Evolutionary conservation across 2,797 vertebrate species (phyloP).

Genomic region (Centroberyx gerrardi): DNA sequence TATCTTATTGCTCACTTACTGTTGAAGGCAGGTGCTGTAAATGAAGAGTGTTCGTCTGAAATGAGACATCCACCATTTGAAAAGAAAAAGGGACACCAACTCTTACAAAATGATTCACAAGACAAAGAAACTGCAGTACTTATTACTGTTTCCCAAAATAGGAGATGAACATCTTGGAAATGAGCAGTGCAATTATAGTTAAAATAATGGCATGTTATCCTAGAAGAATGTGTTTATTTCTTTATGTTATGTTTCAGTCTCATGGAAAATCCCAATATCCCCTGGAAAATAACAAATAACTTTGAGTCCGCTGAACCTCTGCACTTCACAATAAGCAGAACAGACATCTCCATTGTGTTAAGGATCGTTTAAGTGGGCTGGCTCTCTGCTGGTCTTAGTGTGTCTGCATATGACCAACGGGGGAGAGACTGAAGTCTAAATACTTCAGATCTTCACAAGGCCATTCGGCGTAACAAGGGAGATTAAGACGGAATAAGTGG

Average conservation of each 20-base stretch:
- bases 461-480: conserved; percentile 26
- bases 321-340: not conserved
- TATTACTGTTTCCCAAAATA: no score
- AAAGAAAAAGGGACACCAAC: not conserved
- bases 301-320: not conserved
- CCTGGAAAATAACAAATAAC: not conserved
- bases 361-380: not conserved
- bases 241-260: no score
- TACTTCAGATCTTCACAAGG: conserved; percentile 37
- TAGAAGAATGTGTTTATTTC: not conserved
- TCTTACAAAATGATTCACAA: no score
- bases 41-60: not conserved
- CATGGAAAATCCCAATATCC: not conserved
- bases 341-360: not conserved
- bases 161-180: not conserved
- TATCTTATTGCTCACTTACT: not conserved
- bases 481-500: conserved; percentile 51
- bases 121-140: no score
- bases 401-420: conserved; percentile 25
- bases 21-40: not conserved
- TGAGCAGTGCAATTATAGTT: not conserved
- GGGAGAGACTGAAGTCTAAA: conserved; percentile 32
- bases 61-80: not conserved
- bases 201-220: not conserved
- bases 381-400: not conserved